These are phyloP conservation scores for Hofmannophila pseudospretella DNA, from an alignment of 2,888 invertebrate genomes.

Conservation along the genomic window DNA sequence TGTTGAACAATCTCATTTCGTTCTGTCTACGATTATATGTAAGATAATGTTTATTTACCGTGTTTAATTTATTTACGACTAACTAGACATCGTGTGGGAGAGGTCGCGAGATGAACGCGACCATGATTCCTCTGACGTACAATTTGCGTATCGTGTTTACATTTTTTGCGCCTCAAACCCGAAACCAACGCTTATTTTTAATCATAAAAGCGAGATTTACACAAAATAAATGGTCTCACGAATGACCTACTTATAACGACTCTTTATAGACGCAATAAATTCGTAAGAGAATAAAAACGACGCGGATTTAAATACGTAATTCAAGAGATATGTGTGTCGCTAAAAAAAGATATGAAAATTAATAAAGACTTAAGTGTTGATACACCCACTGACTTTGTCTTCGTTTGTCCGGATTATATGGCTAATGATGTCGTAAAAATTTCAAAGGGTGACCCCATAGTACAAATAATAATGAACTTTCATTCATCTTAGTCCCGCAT, in stretches of 20 bases:
- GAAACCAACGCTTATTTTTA: slow-evolving; percentile 14
- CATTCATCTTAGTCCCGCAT: background rate
- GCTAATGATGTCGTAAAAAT: background rate
- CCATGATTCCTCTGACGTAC: too few relatives aligned
- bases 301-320: slow-evolving; percentile 6
- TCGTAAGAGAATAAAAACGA: slow-evolving; percentile 28
- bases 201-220: slow-evolving; percentile 13
- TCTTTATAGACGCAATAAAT: slow-evolving; percentile 55
- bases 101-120: too few relatives aligned
- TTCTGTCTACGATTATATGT: too few relatives aligned
- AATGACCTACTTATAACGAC: slow-evolving; percentile 64
- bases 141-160: slow-evolving; percentile 4
- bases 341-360: slow-evolving; percentile 5
- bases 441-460: background rate
- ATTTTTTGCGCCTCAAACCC: slow-evolving; percentile 5
- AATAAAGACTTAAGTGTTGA: background rate
- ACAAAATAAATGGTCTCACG: slow-evolving; percentile 14
- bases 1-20: too few relatives aligned
- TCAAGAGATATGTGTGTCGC: slow-evolving; percentile 13
- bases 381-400: background rate
- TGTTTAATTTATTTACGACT: too few relatives aligned
- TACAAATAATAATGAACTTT: too few relatives aligned
- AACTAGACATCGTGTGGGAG: too few relatives aligned
- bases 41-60: too few relatives aligned
- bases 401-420: background rate